Base-by-base conservation (phyloP, 2,113 vertebrate species). In the Lepisosteus oculatus region DNA sequence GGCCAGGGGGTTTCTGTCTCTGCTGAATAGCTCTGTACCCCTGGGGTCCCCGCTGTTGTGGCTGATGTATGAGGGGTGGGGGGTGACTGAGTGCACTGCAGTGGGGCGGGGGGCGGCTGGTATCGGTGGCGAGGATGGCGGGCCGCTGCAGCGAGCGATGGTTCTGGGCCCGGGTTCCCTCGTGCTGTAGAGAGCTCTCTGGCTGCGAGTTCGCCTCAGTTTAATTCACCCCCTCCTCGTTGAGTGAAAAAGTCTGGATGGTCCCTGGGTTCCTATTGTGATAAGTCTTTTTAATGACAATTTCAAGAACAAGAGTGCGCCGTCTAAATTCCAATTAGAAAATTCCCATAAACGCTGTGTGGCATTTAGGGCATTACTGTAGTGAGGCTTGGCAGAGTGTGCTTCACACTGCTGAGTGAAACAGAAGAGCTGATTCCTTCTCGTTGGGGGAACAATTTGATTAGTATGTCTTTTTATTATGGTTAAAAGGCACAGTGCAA, bases 401-500 rank as follows among this genome's bases (percentile, higher is more conserved):
- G 70, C 75, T 65, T 62, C 74, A 69, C 43, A 55, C 69, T 65
- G 65, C 72, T 54, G 51, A 14, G 61, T 17, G 17, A 56, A 70
- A 74, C 59, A 66, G 63, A 13, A 42, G 61, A 63, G 43, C 5
- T 55, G 9, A 44, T 71, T 74, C 57, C 61, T 76, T 71, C 83
- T 80, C 79, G 79, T 80, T 7, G 67, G 73, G 83, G 78, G 70
- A 75, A 77, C 84, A 57, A 64, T 78, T 83, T 74, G 70, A 74
- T 78, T 69, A 71, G 73, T 76, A 78, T 74, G 3, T 77, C 17
- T 82, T 79, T 85, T 87, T 85, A 79, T 80, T 83, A 81, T 17
- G 76, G 76, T 85, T 81, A 72, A 83, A 87, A 76, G 75, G 64
- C 84, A 76, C 80, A 81, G 83, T 81, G 87, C 89, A 91, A 88